phyloP scores from a whole-genome alignment of 2,113 vertebrate species.

The Scophthalmus maximus region DNA sequence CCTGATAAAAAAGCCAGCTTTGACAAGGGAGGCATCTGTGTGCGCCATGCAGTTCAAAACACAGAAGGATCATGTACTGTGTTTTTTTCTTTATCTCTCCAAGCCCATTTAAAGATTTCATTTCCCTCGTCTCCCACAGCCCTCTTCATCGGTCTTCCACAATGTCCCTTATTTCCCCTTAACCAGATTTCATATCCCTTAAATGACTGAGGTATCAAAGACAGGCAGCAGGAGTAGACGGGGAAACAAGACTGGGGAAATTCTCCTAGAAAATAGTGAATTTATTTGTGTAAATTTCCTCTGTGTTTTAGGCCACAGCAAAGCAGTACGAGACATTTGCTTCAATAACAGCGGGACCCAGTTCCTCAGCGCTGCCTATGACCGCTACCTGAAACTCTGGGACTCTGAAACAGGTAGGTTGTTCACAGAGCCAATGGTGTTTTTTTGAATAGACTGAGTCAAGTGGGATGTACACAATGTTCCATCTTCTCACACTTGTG shows the following conservation, averaged over 20 bases:
- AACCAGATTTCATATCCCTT: constrained; percentile 34
- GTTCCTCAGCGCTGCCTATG: constrained; percentile 96
- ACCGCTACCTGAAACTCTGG: constrained; percentile 98
- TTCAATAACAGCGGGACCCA: constrained; percentile 92
- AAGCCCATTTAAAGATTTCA: constrained; percentile 27
- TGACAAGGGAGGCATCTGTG: constrained; percentile 40
- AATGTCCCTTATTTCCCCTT: not conserved
- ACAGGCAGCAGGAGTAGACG: constrained; percentile 2
- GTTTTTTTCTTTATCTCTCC: not conserved
- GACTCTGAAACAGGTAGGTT: constrained; percentile 94
- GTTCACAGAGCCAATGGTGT: too few relatives aligned
- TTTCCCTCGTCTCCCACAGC: constrained; percentile 7
- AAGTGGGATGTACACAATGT: too few relatives aligned
- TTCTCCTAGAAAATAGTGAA: not conserved
- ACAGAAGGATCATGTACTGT: constrained; percentile 1
- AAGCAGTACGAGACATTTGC: constrained; percentile 97
- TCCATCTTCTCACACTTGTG: too few relatives aligned
- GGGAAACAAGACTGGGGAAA: constrained; percentile 2
- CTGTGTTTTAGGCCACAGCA: constrained; percentile 89
- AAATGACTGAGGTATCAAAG: constrained; percentile 40
- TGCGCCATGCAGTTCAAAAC: constrained; percentile 11
- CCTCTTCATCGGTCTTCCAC: constrained; percentile 16
- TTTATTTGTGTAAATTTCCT: constrained; percentile 34
- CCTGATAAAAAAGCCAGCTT: constrained; percentile 58
- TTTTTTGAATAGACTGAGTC: too few relatives aligned